Evolutionary conservation across 2,113 vertebrate genomes (phyloP).

Genomic region (Origma solitaria): DNA sequence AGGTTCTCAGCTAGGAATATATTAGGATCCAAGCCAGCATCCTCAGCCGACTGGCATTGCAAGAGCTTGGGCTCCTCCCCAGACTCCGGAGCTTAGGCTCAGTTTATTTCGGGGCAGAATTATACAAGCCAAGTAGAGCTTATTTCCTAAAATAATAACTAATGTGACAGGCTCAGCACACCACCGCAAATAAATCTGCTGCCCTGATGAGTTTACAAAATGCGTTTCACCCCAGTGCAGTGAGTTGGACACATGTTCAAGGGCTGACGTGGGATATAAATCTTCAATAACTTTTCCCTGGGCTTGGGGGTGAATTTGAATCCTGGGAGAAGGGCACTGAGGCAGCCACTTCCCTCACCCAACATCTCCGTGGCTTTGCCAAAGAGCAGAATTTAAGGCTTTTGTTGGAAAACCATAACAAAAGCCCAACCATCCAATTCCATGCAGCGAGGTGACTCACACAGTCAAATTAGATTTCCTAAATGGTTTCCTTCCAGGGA

Average conservation of each 20-base stretch:
- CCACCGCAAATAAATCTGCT: background rate
- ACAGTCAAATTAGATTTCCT: constrained; percentile 14
- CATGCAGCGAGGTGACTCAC: constrained; percentile 8
- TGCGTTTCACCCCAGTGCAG: background rate
- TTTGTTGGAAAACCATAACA: background rate
- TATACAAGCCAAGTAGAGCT: background rate
- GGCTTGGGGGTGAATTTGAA: background rate
- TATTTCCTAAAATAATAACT: background rate
- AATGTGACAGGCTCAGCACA: fast-evolving
- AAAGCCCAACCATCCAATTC: background rate
- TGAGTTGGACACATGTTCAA: fast-evolving
- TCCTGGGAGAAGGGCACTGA: background rate
- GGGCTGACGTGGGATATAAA: background rate
- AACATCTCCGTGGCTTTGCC: background rate
- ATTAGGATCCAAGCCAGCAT: background rate
- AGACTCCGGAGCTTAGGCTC: fast-evolving
- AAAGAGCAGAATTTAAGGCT: background rate
- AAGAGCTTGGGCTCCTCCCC: background rate
- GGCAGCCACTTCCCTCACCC: background rate
- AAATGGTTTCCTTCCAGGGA: constrained; percentile 35
- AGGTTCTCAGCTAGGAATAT: background rate
- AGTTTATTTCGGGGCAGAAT: background rate
- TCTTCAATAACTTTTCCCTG: background rate
- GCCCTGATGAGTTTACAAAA: background rate
- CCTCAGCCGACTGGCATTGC: background rate